Base-by-base conservation (phyloP, 1,140 invertebrate species). In the Dermatophagoides farinae region DNA sequence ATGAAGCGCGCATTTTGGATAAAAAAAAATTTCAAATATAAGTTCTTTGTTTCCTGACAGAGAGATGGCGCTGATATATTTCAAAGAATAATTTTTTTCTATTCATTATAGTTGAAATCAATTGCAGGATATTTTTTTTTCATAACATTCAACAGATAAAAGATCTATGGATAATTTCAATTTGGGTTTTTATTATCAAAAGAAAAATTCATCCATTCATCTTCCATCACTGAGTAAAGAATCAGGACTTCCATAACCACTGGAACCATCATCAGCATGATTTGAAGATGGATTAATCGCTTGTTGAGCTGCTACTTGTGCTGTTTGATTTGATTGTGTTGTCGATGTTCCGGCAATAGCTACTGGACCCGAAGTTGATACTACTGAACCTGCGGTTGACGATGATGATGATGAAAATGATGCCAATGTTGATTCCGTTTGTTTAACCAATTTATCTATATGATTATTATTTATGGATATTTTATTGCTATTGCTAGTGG, bases 361-460 rank as follows among this genome's bases (percentile, higher is more conserved):
- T 31, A 31, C 31, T 46, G n/a, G 2, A 18, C 2, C 9, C 44
- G n/a, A 46, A n/a, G n/a, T n/a, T n/a, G n/a, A n/a, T n/a, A n/a
- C n/a, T n/a, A n/a, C n/a, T 11, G 20, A 14, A 16, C 49, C 31
- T 5, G 14, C 38, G 5, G 22, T 22, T 11, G 22, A 11, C 8
- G 31, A 14, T n/a, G 52, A 16, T 44, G 53, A 44, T 39, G 53
- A 23, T 14, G 53, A 52, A 12, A 22, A 52, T n/a, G 47, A 31
- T 18, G 59, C 54, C n/a, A 57, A 61, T 22, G 74, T 66, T 66
- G 71, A 74, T 68, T 74, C 82, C 20, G 85, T 81, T 71, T 88
- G 85, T 65, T 86, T 76, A 71, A 91, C 90, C 58, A 92, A 78
- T 71, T 91, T 87, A 49, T 85, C 82, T 46, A 88, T 38, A 44